Evolutionary conservation across 2,797 vertebrate species (phyloP).

Genomic region (Cottoperca gobio): DNA sequence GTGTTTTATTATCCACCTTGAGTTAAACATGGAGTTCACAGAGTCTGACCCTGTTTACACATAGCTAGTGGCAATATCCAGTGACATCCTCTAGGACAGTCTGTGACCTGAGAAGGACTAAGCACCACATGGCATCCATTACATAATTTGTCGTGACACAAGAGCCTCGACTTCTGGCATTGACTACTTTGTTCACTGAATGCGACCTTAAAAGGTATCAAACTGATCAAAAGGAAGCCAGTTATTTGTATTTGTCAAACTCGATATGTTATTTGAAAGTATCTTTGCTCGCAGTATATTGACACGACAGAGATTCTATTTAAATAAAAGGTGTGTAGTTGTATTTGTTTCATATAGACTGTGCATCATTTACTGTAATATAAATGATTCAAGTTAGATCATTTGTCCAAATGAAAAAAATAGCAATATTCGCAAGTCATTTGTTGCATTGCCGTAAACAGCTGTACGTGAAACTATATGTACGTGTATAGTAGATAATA

Average conservation of each 20-base stretch:
- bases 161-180: constrained; percentile 44
- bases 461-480: too few species aligned
- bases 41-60: constrained; percentile 68
- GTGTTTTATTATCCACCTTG: constrained; percentile 45
- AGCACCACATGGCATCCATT: constrained; percentile 62
- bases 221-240: constrained; percentile 29
- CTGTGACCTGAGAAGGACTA: constrained; percentile 68
- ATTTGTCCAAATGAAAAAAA: too few species aligned
- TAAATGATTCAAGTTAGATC: too few species aligned
- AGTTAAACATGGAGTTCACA: constrained; percentile 44
- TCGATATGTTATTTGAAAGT: neutral
- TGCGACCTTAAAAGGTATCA: constrained; percentile 61
- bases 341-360: neutral
- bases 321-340: neutral
- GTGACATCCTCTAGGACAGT: constrained; percentile 66
- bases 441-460: too few species aligned
- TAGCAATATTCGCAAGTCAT: too few species aligned
- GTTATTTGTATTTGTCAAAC: constrained; percentile 13
- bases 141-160: constrained; percentile 66
- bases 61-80: constrained; percentile 52
- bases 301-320: neutral
- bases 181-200: constrained; percentile 61
- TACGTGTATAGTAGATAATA: neutral
- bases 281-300: neutral
- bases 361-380: neutral